Percentiles rank a stretch among this genome's conserved stretches.
Evolutionary conservation across 2,797 vertebrate genomes (phyloP).

Genomic region (Cetoscarus ocellatus): DNA sequence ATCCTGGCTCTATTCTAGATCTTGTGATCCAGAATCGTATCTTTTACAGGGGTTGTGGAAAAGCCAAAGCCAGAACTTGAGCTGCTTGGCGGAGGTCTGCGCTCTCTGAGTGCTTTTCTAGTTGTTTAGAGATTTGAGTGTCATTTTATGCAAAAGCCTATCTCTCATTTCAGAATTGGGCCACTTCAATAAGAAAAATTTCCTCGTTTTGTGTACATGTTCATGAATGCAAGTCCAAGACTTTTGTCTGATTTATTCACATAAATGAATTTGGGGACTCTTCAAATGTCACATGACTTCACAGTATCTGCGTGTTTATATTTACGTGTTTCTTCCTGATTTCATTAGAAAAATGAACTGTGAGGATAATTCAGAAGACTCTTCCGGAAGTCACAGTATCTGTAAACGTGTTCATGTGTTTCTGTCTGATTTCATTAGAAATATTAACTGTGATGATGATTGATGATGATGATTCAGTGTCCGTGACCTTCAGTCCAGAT

Average conservation of each 20-base stretch:
- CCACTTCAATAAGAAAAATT: too few species aligned
- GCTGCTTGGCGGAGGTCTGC: too few species aligned
- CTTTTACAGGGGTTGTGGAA: too few species aligned
- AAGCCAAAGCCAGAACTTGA: too few species aligned
- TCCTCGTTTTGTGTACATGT: too few species aligned
- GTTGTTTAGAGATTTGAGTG: too few species aligned
- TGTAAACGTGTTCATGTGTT: neutral
- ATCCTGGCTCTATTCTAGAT: too few species aligned
- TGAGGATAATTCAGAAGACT: constrained; percentile 24
- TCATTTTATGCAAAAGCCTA: too few species aligned
- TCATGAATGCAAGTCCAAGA: too few species aligned
- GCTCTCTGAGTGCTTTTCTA: too few species aligned
- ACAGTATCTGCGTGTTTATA: neutral
- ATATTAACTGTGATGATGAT: constrained; percentile 20
- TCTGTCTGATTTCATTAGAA: constrained; percentile 3
- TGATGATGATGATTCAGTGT: constrained; percentile 38
- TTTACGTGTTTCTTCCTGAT: neutral
- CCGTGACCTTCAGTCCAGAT: constrained; percentile 57
- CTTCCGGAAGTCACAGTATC: neutral
- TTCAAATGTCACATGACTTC: neutral
- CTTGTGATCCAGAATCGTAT: too few species aligned
- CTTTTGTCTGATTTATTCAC: neutral
- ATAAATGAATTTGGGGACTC: constrained; percentile 21
- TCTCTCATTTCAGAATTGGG: too few species aligned
- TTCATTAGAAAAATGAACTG: constrained; percentile 13